A percentile compares a stretch with the other conserved stretches of the same genome.
phyloP scores from a whole-genome alignment of 1,140 invertebrate species.

The Drosophila suzukii region DNA sequence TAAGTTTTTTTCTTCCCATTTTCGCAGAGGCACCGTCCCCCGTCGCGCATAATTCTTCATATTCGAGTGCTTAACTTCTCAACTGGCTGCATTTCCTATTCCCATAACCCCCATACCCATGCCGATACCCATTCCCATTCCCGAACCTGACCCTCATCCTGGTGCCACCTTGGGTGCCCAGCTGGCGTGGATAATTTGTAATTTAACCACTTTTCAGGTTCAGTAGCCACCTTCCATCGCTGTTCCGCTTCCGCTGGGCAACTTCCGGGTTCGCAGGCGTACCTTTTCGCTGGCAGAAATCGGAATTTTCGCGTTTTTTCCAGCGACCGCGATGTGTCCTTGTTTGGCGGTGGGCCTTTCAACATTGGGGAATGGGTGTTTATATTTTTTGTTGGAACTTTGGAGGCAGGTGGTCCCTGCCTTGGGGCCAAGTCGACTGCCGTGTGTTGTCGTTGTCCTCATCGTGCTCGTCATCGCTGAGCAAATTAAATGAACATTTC shows the following conservation, averaged over 20 bases:
- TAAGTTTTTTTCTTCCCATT: conserved; percentile 34
- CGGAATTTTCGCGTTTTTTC: conserved; percentile 44
- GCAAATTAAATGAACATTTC: conserved; percentile 82
- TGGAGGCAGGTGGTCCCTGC: conserved; percentile 10
- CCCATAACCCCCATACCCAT: conserved; percentile 1
- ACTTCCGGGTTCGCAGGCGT: conserved; percentile 30
- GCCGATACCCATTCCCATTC: neutral
- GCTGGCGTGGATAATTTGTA: conserved; percentile 84
- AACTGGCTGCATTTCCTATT: conserved; percentile 46
- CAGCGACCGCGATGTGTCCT: conserved; percentile 49
- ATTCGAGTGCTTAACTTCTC: conserved; percentile 69
- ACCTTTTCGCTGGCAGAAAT: conserved; percentile 44
- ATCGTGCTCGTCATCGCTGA: conserved; percentile 53
- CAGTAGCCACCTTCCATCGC: conserved; percentile 67
- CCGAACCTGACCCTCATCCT: conserved; percentile 25
- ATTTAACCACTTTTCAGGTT: conserved; percentile 84
- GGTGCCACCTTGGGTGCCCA: conserved; percentile 47
- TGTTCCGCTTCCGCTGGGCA: conserved; percentile 56
- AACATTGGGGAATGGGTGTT: neutral
- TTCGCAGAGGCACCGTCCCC: conserved; percentile 44
- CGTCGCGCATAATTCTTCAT: conserved; percentile 79
- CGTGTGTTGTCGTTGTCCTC: conserved; percentile 36
- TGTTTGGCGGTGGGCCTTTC: conserved; percentile 13
- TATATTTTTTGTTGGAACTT: conserved; percentile 3
- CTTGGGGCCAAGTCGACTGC: conserved; percentile 5